Base-by-base conservation (phyloP, 1,140 invertebrate genomes). In the Polyergus mexicanus region DNA sequence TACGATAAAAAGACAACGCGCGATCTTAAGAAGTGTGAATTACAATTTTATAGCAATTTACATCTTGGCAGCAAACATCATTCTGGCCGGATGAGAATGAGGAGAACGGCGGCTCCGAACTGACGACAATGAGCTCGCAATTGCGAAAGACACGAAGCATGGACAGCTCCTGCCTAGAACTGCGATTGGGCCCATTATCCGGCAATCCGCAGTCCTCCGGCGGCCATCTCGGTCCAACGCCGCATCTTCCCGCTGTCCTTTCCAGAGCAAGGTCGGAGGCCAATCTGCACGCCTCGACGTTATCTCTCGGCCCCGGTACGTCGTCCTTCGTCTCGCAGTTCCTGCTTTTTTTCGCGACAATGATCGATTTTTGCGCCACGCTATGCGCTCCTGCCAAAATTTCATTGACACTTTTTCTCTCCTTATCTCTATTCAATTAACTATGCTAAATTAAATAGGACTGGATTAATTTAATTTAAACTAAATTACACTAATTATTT, bases 211-310 rank as follows among this genome's bases (percentile, higher is more conserved):
- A 85, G 76, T 86, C 89, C 54, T 88, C 89, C 68, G 32, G 83
- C 69, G 38, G 89, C 51, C 91, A 93, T 56, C 87, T 91, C 47
- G 87, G 91, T 19, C 86, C 91, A 62, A 83, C 88, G 16, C 86
- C 92, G 25, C 93, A 93, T 90, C 89, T 93, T 13, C 91, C 93
- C 0, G 83, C 94, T 6, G 93, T 95, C 7, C 91, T 98, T 62
- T 97, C 97, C 16, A 96, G 98, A 86, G 98, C 98, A 84, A 98
- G 98, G 94, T 98, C 98, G 19, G 98, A 98, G 92, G 97, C 97
- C 89, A 98, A 98, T 95, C 94, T 98, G 58, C 97, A 98, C 86
- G 96, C 97, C 28, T 97, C 97, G 6, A 96, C 95, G 25, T 95
- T 95, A 62, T 96, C 96, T 19, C 93, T 96, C 28, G 95, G 94